phyloP scores from a whole-genome alignment of 2,113 vertebrate species.

The Steatornis caripensis region DNA sequence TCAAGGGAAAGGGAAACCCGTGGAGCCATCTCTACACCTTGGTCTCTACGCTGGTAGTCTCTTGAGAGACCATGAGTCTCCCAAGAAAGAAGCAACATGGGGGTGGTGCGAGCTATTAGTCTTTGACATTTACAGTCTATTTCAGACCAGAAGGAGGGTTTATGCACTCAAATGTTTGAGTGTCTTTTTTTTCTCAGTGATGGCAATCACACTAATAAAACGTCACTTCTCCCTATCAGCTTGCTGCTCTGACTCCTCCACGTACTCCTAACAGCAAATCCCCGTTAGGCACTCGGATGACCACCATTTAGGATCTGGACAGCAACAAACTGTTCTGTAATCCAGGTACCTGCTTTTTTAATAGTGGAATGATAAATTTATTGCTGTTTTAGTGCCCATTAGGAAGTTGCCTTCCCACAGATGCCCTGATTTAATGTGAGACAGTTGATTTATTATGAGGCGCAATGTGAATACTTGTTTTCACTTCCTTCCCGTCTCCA shows the following conservation, averaged over 20 bases:
- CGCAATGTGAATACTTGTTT: conserved; percentile 10
- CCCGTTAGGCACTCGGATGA: neutral
- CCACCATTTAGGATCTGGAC: neutral
- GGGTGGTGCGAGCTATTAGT: neutral
- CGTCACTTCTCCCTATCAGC: neutral
- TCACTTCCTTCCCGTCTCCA: neutral
- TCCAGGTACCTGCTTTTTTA: neutral
- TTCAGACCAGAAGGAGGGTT: neutral
- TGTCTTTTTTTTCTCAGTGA: neutral
- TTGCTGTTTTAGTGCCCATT: neutral
- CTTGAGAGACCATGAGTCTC: neutral
- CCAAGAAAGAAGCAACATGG: neutral
- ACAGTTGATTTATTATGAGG: conserved; percentile 26
- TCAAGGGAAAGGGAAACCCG: neutral
- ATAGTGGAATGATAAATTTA: neutral
- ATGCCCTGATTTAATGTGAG: neutral
- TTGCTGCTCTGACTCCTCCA: neutral
- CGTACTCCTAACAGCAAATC: neutral
- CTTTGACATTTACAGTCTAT: neutral
- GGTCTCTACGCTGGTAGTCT: neutral
- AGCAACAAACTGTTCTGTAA: neutral
- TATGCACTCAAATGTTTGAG: neutral
- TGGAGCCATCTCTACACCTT: neutral
- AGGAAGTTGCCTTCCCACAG: neutral
- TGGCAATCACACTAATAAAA: neutral